Evolutionary conservation across 2,797 vertebrate species (phyloP), one percentile per base, ranked within the genome.

Genomic region (Acanthornis magna): DNA sequence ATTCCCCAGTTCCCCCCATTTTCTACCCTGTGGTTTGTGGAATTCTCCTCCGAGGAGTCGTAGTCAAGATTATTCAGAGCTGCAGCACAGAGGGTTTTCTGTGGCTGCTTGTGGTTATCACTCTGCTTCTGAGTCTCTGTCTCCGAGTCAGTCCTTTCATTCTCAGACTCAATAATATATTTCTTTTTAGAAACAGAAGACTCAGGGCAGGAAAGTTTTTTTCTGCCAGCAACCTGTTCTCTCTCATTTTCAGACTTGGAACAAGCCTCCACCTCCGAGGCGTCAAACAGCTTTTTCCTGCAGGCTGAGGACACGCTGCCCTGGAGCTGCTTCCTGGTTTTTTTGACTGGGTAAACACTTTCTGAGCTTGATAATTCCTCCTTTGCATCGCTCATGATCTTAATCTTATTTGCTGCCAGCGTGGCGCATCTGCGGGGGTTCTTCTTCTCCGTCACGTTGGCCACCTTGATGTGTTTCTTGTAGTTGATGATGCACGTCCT

Each of bases 371-470:
- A 97, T 7, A 97, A 73, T 16, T 99, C 98, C 55, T 99, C 98
- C 51, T 96, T 96, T 0, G 96, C 98, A 1, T 97, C 98, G 2
- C 98, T 98, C 80, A 99, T 98, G 12, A 98, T 97, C 94, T 98
- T 99, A 65, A 99, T 99, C 96, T 98, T 99, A 91, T 84, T 98
- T 71, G 99, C 98, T 30, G 99, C 99, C 32, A 98, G 98, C 73
- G 98, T 98, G 26, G 99, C 98, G 1, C 99, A 99, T 68, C 98
- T 98, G 38, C 98, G 98, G 7, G 98, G 97, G 23, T 97, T 96
- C 80, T 98, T 98, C 81, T 58, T 96, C 91, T 82, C 95, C 25
- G 48, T 48, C 93, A 85, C 55, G 12, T 18, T 54, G 51, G 60
- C 91, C 91, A 95, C 42, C 57, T 83, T 96, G 71, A 91, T 93